phyloP scores from a whole-genome alignment of 2,113 vertebrate genomes.

The Euleptes europaea region DNA sequence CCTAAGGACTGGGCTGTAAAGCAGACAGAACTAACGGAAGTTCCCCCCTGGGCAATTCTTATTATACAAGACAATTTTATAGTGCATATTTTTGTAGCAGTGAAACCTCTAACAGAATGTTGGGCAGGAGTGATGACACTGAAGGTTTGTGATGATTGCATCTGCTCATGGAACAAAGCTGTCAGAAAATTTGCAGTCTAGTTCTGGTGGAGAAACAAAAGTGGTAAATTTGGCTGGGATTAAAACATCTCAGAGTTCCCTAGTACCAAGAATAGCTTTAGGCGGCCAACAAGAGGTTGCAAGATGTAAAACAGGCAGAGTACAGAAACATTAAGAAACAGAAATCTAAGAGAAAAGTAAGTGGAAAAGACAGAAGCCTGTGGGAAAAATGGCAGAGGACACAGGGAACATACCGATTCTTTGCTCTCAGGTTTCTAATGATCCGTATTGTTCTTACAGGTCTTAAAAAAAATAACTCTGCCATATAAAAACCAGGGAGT shows the following conservation, averaged over 20 bases:
- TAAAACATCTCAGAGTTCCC: background rate
- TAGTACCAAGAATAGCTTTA: background rate
- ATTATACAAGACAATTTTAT: background rate
- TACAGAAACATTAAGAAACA: background rate
- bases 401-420: background rate
- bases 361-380: background rate
- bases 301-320: background rate
- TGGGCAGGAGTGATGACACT: background rate
- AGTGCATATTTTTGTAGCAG: background rate
- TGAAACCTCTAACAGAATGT: background rate
- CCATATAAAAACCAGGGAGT: background rate
- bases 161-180: background rate
- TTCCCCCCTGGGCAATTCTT: background rate
- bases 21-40: background rate
- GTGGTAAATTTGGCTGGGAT: background rate
- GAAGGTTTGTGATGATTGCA: background rate
- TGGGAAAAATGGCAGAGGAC: no score
- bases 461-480: no score
- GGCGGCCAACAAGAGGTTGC: background rate
- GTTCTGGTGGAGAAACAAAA: no score
- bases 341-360: background rate
- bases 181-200: background rate
- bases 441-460: no score
- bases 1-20: no score
- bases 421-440: no score